Base-by-base conservation (phyloP, 2,888 invertebrate species). In the Melanophora roralis region DNA sequence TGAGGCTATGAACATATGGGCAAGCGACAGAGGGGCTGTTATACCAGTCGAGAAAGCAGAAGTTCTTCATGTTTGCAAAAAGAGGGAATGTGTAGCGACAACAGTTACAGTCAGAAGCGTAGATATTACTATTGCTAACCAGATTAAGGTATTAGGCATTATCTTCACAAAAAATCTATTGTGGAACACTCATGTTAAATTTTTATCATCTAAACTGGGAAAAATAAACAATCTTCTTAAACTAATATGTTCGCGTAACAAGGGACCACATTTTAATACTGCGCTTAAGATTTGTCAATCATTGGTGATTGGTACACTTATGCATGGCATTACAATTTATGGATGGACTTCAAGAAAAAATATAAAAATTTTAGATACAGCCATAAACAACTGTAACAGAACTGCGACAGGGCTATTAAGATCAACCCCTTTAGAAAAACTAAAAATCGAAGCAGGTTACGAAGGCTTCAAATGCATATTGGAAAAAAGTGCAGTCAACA, bases 51-150 rank as follows among this genome's bases (percentile, higher is more conserved):
- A 16, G n/a, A 68, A 68, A 34, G 8, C 34, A 0, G 68, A 68
- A 19, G 1, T 68, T 19, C 34, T 68, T 4, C 68, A 68, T 14
- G 45, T 68, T 5, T 67, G 68, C 14, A 16, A 16, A 27, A 65
- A 40, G 40, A 38, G 51, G 12, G n/a, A 16, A 11, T 51, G 27
- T 11, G 16, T 4, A 7, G 23, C 2, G n/a, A 21, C 3, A 11
- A 51, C 27, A 23, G 12, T 23, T 9, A n/a, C 6, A 12, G 23
- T 51, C 12, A 6, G 27, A 55, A 75, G 36, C 45, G 38, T n/a
- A 36, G n/a, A n/a, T n/a, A n/a, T n/a, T n/a, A n/a, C n/a, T n/a
- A n/a, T n/a, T n/a, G n/a, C n/a, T n/a, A n/a, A n/a, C n/a, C n/a
- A n/a, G n/a, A n/a, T n/a, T n/a, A n/a, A n/a, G n/a, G n/a, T n/a